Base-by-base conservation (phyloP, 2,113 vertebrate genomes). In the Pycnonotus jocosus region DNA sequence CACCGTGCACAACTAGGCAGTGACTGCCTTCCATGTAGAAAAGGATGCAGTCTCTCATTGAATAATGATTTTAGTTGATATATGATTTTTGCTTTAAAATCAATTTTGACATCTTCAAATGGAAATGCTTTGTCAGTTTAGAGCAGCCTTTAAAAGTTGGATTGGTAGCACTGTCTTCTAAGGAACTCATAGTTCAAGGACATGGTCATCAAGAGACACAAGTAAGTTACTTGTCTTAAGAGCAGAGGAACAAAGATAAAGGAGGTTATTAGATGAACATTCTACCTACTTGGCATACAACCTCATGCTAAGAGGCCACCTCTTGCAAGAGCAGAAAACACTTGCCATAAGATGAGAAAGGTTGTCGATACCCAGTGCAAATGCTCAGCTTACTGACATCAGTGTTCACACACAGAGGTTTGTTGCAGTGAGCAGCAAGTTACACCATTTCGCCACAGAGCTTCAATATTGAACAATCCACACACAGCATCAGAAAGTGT, bases 391-490 rank as follows among this genome's bases (percentile, higher is more conserved):
- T 92, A 38, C 58, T 90, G 80, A 83, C 47, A 66, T 51, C 54
- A 62, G 51, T 71, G 71, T 95, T 95, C 82, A 86, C 58, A 87
- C 47, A 33, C 0, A 14, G 40, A 77, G 19, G 48, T 71, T 93
- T 81, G 64, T 48, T 15, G 4, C 79, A 88, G 71, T 2, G 11
- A 94, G 58, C 71, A 86, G 70, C 21, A 77, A 85, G 84, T 84
- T 64, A 79, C 74, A 86, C 68, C 79, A 51, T 74, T 94, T 70
- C 5, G 8, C 53, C 84, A 65, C 1, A 27, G 25, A 73, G 83
- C 83, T 56, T 92, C 91, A 95, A 81, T 94, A 96, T 64, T 92
- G 90, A 96, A 95, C 74, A 70, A 71, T 44, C 82, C 69, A 74
- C 68, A 90, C 68, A 60, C 10, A 2, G 11, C 79, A 90, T 45